These are phyloP conservation scores for Neolamprologus caudopunctatus DNA, from an alignment of 2,113 vertebrate genomes.

Conservation along the genomic window DNA sequence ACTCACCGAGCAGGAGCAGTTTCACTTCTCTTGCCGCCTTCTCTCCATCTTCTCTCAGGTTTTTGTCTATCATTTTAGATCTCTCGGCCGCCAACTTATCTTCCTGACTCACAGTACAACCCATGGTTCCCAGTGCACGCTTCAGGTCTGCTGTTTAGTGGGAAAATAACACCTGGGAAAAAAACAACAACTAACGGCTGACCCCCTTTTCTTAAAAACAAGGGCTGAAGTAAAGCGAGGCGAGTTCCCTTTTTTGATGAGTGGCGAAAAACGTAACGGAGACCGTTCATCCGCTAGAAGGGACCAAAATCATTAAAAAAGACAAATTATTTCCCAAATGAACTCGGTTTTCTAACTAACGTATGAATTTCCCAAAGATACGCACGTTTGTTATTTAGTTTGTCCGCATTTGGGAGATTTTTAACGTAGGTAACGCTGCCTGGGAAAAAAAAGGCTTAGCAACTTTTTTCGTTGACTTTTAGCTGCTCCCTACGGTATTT, in stretches of 20 bases:
- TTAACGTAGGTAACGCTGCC: background rate
- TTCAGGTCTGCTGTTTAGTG: conserved; percentile 70
- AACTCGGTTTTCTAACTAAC: background rate
- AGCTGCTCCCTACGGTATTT: background rate
- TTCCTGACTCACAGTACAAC: conserved; percentile 91
- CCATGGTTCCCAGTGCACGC: conserved; percentile 83
- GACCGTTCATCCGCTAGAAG: conserved; percentile 16
- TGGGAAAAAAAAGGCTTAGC: background rate
- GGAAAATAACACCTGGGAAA: conserved; percentile 25
- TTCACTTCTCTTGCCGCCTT: conserved; percentile 93
- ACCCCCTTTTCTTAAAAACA: background rate
- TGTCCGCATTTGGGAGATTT: background rate
- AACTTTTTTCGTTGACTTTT: conserved; percentile 11
- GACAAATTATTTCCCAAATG: background rate
- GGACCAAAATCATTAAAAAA: background rate
- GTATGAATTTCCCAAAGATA: background rate
- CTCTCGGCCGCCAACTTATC: conserved; percentile 90
- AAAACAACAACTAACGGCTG: background rate
- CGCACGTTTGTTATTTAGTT: background rate
- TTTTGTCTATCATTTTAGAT: conserved; percentile 92
- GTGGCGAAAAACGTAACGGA: conserved; percentile 10
- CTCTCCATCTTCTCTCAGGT: conserved; percentile 89
- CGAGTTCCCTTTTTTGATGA: conserved; percentile 58
- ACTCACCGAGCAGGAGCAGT: conserved; percentile 87
- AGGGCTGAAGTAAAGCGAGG: background rate